Evolutionary conservation across 2,888 invertebrate genomes (phyloP).

Genomic region (Germaria angustata): DNA sequence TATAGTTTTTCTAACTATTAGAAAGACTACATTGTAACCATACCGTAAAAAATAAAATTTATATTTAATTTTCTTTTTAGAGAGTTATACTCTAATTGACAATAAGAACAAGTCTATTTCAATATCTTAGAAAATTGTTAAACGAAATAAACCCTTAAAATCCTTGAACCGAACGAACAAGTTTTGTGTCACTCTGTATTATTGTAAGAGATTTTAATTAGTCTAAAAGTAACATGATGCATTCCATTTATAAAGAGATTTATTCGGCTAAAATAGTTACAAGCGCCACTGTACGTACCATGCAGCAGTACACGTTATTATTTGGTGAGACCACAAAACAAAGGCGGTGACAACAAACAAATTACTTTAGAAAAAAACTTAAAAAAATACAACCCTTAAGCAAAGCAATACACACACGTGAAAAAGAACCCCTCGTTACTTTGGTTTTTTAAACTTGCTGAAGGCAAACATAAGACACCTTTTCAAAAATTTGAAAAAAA

Average conservation of each 20-base stretch:
- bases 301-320: not conserved
- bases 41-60: too few relatives aligned
- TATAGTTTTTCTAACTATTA: too few relatives aligned
- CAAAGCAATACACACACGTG: not conserved
- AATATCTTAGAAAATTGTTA: conserved; percentile 5
- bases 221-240: conserved; percentile 61
- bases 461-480: conserved; percentile 24
- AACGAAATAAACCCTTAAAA: not conserved
- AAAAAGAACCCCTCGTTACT: conserved; percentile 19
- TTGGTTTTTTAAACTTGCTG: conserved; percentile 1
- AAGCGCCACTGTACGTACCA: not conserved
- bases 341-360: conserved; percentile 52
- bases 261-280: conserved; percentile 1
- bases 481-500: not conserved
- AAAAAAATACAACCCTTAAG: conserved; percentile 23
- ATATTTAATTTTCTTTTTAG: too few relatives aligned
- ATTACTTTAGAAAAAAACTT: not conserved
- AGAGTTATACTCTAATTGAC: not conserved
- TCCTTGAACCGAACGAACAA: not conserved
- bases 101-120: conserved; percentile 3
- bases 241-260: conserved; percentile 28
- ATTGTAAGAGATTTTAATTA: conserved; percentile 54
- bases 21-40: not conserved
- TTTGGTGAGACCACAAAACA: conserved; percentile 40
- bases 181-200: conserved; percentile 5